phyloP scores from a whole-genome alignment of 2,113 vertebrate genomes.

The Cairina moschata region DNA sequence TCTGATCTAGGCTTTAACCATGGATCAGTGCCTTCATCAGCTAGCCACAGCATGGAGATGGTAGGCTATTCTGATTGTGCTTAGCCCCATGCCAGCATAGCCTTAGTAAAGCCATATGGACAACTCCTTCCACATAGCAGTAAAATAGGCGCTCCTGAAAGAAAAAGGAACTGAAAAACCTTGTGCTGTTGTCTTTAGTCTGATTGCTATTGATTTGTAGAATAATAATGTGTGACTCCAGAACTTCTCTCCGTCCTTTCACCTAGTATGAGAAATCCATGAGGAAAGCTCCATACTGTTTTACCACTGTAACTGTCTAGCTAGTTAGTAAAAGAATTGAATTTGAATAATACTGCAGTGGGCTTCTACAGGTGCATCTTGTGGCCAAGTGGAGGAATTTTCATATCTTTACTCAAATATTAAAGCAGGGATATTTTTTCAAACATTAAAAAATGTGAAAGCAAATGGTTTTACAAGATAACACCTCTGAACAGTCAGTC shows the following conservation, averaged over 20 bases:
- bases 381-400: neutral
- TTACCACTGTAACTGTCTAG: neutral
- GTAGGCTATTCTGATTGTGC: neutral
- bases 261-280: accelerated
- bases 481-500: neutral
- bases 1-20: neutral
- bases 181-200: neutral
- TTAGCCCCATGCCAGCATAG: neutral
- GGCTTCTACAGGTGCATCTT: neutral
- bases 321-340: neutral
- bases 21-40: neutral
- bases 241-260: neutral
- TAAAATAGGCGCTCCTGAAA: neutral
- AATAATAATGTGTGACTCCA: neutral
- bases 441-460: neutral
- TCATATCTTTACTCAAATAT: neutral
- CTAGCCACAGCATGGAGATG: neutral
- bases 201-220: neutral
- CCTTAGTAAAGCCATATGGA: neutral
- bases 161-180: neutral
- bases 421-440: neutral
- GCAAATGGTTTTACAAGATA: neutral
- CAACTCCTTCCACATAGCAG: neutral
- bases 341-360: neutral
- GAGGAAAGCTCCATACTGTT: neutral